These are phyloP conservation scores for Microcaecilia unicolor DNA, from an alignment of 2,797 vertebrate genomes.

Conservation along the genomic window DNA sequence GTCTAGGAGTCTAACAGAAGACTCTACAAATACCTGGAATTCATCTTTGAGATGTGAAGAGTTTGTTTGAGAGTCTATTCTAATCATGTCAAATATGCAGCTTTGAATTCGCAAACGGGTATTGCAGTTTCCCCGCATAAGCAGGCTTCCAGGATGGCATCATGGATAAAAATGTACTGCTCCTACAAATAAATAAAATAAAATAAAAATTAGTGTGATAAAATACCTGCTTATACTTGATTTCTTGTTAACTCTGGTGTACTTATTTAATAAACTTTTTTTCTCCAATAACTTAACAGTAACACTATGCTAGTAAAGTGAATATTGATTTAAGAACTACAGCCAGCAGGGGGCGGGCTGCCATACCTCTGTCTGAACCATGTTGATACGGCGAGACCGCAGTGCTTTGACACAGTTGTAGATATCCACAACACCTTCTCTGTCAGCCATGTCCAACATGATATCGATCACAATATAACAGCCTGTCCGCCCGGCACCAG, in stretches of 20 bases:
- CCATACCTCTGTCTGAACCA: slow-evolving; percentile 80
- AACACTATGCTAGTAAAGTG: too few species aligned
- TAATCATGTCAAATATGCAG: slow-evolving; percentile 95
- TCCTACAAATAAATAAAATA: slow-evolving; percentile 65
- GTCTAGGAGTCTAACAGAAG: too few species aligned
- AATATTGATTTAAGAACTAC: too few species aligned
- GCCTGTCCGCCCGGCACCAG: slow-evolving; percentile 91
- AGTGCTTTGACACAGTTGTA: slow-evolving; percentile 98
- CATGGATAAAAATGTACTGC: slow-evolving; percentile 98
- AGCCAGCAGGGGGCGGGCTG: background rate
- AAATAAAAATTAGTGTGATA: slow-evolving; percentile 23
- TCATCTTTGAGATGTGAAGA: slow-evolving; percentile 97
- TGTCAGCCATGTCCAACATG: slow-evolving; percentile 98
- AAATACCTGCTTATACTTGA: too few species aligned
- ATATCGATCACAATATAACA: slow-evolving; percentile 98
- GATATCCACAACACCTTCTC: slow-evolving; percentile 97
- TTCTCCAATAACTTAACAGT: too few species aligned
- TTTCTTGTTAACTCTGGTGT: too few species aligned
- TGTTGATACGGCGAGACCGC: slow-evolving; percentile 93
- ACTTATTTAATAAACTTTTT: too few species aligned
- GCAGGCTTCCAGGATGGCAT: slow-evolving; percentile 96
- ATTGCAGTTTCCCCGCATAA: slow-evolving; percentile 97
- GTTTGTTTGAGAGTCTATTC: slow-evolving; percentile 98
- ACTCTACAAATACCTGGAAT: slow-evolving; percentile 78
- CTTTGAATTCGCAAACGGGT: slow-evolving; percentile 94